Evolutionary conservation across 2,888 invertebrate species (phyloP), one percentile per base, ranked within the genome.

Genomic region (Zelleria hepariella): DNA sequence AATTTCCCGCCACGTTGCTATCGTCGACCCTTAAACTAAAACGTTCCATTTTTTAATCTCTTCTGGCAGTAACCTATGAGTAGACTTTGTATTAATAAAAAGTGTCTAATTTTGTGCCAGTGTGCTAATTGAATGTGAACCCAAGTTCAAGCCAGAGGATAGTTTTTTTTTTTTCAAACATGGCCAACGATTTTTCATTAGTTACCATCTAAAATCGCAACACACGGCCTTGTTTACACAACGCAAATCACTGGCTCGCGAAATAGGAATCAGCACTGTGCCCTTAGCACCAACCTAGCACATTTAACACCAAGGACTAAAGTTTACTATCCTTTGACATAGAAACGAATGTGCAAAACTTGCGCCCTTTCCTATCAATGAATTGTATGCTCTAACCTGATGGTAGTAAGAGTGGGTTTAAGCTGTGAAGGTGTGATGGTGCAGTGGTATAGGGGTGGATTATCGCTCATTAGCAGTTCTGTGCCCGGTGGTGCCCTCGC

Each of bases 391-490:
- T 56, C 32, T 21, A 56, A 20, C 0, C 6, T 4, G 2, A 21
- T 18, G 8, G 5, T 15, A 4, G 2, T 48, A 57, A 48, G 49
- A 20, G 15, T 57, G 57, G 24, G 25, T 20, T 4, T 58, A 20
- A 21, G 2, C 4, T 51, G 58, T 8, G 7, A 27, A 21, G 58
- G 49, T 26, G 68, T 65, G 66, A 66, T 68, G 67, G 63, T 49
- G 80, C 47, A 62, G 62, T 59, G 60, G 60, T 56, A 68, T 65
- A 67, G 66, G 68, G 68, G 63, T 53, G 82, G 86, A 86, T 86
- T 85, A 86, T 79, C 75, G 77, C 78, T 82, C 79, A 85, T 86
- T 85, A 85, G 78, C 71, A 73, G 72, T 71, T 74, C 71, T 63
- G 25, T 48, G 21, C 65, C 65, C 59, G 25, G 65, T 58, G 64